A percentile compares a stretch with the other conserved stretches of the same genome.
phyloP scores from a whole-genome alignment of 2,113 vertebrate genomes.

The Noturus placidus region DNA sequence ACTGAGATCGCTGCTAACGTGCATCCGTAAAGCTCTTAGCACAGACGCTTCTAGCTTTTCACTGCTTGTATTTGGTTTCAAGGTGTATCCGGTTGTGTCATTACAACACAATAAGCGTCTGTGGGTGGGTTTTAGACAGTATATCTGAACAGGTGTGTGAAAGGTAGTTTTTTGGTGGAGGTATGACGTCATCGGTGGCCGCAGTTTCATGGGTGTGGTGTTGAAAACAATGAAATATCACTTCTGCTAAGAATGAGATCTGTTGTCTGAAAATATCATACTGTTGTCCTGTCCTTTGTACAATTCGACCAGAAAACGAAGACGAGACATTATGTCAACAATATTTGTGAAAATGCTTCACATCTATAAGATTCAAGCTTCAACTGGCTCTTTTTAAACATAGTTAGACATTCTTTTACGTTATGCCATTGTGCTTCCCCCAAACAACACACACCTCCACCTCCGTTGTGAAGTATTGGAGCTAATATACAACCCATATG shows the following conservation, averaged over 20 bases:
- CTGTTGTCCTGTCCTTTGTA: background rate
- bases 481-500: no score
- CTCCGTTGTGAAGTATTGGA: no score
- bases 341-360: background rate
- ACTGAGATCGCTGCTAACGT: background rate
- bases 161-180: background rate
- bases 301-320: background rate
- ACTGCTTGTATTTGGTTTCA: background rate
- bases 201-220: conserved; percentile 26
- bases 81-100: background rate
- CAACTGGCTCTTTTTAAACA: background rate
- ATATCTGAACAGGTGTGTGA: conserved; percentile 2
- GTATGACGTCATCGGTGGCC: conserved; percentile 2
- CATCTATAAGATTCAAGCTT: background rate
- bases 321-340: background rate
- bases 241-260: background rate
- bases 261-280: background rate
- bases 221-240: conserved; percentile 14
- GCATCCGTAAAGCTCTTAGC: background rate
- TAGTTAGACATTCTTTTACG: background rate
- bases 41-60: background rate
- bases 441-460: conserved; percentile 53
- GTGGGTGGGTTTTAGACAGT: conserved; percentile 1
- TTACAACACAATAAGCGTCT: background rate
- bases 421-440: conserved; percentile 52